Evolutionary conservation across 2,888 invertebrate genomes (phyloP).

Genomic region (Lithophane ornitopus): DNA sequence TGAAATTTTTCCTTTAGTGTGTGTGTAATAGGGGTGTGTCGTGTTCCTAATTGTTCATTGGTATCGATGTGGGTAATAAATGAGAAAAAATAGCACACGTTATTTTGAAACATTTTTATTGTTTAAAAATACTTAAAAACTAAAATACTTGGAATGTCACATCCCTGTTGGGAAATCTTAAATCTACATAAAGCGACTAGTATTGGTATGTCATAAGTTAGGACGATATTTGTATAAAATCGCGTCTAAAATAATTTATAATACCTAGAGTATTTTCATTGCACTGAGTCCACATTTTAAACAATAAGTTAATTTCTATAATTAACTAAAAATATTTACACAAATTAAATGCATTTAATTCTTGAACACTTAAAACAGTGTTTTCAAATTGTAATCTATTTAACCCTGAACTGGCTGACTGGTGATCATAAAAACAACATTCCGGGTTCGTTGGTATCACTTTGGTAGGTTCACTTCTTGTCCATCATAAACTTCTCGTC

Average conservation of each 20-base stretch:
- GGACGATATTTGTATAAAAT: constrained; percentile 13
- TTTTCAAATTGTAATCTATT: constrained; percentile 14
- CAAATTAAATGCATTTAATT: constrained; percentile 47
- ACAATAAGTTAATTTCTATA: constrained; percentile 28
- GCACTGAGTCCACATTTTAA: constrained; percentile 29
- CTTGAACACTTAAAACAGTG: constrained; percentile 63
- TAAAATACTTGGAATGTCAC: constrained; percentile 64
- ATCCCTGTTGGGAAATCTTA: constrained; percentile 21
- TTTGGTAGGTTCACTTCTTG: constrained; percentile 32
- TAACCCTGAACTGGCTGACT: constrained; percentile 6
- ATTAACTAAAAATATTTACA: constrained; percentile 34
- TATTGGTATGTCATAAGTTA: constrained; percentile 20
- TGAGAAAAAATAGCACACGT: background rate
- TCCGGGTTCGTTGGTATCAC: constrained; percentile 7
- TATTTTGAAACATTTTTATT: constrained; percentile 26
- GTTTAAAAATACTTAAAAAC: constrained; percentile 37
- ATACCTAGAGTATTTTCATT: constrained; percentile 19
- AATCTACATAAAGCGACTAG: constrained; percentile 50
- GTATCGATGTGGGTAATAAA: background rate
- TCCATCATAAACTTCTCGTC: constrained; percentile 8
- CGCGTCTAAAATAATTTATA: constrained; percentile 33
- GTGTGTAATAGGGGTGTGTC: background rate
- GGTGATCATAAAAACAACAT: constrained; percentile 13
- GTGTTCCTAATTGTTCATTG: background rate
- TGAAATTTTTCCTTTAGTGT: background rate